Evolutionary conservation across 2,113 vertebrate genomes (phyloP).

Genomic region (Calonectris borealis): DNA sequence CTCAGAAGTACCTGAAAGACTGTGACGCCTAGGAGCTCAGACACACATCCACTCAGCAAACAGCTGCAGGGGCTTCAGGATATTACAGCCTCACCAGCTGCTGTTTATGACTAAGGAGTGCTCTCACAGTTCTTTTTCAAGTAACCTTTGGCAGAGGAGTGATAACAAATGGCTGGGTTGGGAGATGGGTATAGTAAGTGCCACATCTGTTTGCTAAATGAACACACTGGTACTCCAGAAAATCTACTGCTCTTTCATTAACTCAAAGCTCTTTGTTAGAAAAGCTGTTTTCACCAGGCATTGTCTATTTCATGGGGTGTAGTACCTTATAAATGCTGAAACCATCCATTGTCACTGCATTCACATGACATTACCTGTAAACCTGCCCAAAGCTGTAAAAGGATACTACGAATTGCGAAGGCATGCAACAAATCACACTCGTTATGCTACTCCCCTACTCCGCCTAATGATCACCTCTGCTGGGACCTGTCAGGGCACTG

Average conservation of each 20-base stretch:
- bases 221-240: neutral
- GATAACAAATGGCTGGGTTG: conserved; percentile 8
- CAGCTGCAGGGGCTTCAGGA: neutral
- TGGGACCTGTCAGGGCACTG: neutral
- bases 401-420: neutral
- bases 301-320: neutral
- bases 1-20: neutral
- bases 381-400: neutral
- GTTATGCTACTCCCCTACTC: neutral
- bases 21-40: neutral
- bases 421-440: neutral
- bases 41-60: neutral
- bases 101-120: neutral
- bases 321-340: neutral
- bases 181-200: neutral
- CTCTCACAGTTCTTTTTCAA: conserved; percentile 5
- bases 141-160: neutral
- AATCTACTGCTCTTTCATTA: conserved; percentile 9
- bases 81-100: neutral
- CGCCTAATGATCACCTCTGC: neutral
- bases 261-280: neutral
- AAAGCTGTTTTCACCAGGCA: neutral
- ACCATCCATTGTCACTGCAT: neutral
- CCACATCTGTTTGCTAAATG: conserved; percentile 39
- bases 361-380: neutral